Evolutionary conservation across 2,113 vertebrate genomes (phyloP).

Genomic region (Columba livia): DNA sequence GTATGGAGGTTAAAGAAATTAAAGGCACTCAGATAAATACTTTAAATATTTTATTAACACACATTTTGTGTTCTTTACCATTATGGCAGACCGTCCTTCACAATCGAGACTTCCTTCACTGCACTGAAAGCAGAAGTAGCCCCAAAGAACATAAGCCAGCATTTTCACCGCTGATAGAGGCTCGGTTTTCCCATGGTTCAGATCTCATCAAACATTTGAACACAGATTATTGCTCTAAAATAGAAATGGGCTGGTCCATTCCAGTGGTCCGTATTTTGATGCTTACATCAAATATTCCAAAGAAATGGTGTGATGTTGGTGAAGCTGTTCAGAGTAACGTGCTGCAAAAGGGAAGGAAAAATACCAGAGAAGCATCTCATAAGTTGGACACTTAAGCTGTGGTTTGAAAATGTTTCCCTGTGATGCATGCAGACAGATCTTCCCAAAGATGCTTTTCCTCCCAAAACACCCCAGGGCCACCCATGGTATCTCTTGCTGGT

Average conservation of each 20-base stretch:
- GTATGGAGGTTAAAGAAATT: neutral
- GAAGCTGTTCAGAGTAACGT: neutral
- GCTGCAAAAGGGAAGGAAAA: neutral
- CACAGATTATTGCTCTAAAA: neutral
- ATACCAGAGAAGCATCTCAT: neutral
- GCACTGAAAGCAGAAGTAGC: neutral
- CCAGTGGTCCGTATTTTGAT: neutral
- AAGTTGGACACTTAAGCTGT: neutral
- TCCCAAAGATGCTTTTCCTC: neutral
- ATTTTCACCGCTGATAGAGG: neutral
- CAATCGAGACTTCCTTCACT: neutral
- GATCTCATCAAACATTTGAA: neutral
- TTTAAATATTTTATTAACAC: neutral
- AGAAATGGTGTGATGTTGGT: neutral
- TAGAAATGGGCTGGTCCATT: neutral
- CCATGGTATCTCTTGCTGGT: neutral
- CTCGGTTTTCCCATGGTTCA: neutral
- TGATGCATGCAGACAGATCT: neutral
- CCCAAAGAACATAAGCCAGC: neutral
- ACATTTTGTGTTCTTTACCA: neutral
- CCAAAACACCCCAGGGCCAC: neutral
- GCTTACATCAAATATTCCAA: neutral
- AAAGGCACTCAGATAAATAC: neutral
- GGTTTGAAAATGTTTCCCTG: neutral
- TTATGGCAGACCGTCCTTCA: neutral